phyloP scores from a whole-genome alignment of 2,888 invertebrate genomes.

The Agapetus fuscipes region DNA sequence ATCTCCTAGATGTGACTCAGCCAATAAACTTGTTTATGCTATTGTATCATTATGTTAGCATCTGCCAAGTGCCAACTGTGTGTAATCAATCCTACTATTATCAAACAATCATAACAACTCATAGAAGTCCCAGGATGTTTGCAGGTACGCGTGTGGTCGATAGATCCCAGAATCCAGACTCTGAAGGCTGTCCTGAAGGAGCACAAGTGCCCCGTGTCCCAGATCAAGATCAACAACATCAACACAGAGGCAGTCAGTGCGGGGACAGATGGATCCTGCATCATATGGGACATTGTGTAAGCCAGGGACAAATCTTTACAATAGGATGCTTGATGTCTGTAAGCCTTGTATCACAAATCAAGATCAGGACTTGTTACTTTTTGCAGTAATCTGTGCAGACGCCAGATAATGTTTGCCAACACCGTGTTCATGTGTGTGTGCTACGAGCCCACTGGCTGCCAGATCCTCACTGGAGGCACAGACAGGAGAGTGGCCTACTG shows the following conservation, averaged over 20 bases:
- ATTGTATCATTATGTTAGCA: constrained; percentile 1
- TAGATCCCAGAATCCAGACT: constrained; percentile 55
- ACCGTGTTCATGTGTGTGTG: constrained; percentile 71
- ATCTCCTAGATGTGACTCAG: too few species aligned
- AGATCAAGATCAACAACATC: constrained; percentile 65
- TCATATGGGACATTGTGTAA: constrained; percentile 85
- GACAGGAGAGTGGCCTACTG: constrained; percentile 83
- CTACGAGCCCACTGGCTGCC: constrained; percentile 64
- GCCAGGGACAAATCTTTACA: not conserved
- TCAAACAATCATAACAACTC: too few species aligned
- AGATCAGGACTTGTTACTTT: not conserved
- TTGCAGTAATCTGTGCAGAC: constrained; percentile 55
- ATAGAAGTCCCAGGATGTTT: too few species aligned
- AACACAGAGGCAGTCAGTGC: constrained; percentile 81
- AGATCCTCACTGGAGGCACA: constrained; percentile 75
- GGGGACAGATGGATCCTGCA: constrained; percentile 85
- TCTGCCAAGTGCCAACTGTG: too few species aligned
- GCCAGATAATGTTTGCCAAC: constrained; percentile 79
- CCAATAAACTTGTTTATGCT: not conserved
- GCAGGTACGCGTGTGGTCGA: constrained; percentile 68
- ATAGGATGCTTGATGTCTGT: too few species aligned
- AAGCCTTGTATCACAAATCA: too few species aligned
- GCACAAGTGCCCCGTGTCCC: constrained; percentile 81
- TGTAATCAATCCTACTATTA: too few species aligned
- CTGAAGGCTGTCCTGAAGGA: constrained; percentile 74